Conservation (phyloP, 2,113 vertebrate genomes). For the Leptobrachium leishanense region DNA sequence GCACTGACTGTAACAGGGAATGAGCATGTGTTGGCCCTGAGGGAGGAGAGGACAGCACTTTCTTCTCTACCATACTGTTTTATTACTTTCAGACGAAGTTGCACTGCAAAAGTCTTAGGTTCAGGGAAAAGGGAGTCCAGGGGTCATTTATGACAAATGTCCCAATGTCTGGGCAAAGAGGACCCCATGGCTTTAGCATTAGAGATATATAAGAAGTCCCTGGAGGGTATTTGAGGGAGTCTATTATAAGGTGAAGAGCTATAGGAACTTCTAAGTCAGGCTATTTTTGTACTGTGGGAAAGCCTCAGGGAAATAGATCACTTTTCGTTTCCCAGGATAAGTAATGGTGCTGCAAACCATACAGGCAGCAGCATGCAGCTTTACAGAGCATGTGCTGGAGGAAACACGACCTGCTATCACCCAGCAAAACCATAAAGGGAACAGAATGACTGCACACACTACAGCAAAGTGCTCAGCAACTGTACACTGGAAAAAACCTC, state of each 20-base stretch:
- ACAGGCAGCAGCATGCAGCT: background rate
- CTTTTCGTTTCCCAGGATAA: constrained; percentile 5
- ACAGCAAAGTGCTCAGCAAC: no score
- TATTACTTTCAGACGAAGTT: constrained; percentile 70
- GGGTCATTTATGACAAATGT: constrained; percentile 79
- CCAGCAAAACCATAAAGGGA: no score
- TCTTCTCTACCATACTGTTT: constrained; percentile 69
- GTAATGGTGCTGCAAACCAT: background rate
- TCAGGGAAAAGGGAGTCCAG: constrained; percentile 66
- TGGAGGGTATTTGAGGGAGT: constrained; percentile 67
- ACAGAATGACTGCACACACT: no score
- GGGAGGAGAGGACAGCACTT: constrained; percentile 69
- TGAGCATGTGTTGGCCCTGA: constrained; percentile 71
- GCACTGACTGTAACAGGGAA: constrained; percentile 68
- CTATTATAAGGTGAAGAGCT: constrained; percentile 65
- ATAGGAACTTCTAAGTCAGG: constrained; percentile 30
- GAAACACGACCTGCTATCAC: no score
- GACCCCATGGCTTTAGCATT: constrained; percentile 67
- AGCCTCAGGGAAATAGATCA: background rate
- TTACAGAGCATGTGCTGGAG: no score
- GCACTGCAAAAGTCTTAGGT: constrained; percentile 65
- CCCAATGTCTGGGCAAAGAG: constrained; percentile 71
- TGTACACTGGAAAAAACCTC: no score
- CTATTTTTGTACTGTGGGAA: constrained; percentile 26
- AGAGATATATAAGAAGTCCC: constrained; percentile 69